These are phyloP conservation scores for Ceratina japonica DNA, from an alignment of 1,140 invertebrate species.

Conservation along the genomic window DNA sequence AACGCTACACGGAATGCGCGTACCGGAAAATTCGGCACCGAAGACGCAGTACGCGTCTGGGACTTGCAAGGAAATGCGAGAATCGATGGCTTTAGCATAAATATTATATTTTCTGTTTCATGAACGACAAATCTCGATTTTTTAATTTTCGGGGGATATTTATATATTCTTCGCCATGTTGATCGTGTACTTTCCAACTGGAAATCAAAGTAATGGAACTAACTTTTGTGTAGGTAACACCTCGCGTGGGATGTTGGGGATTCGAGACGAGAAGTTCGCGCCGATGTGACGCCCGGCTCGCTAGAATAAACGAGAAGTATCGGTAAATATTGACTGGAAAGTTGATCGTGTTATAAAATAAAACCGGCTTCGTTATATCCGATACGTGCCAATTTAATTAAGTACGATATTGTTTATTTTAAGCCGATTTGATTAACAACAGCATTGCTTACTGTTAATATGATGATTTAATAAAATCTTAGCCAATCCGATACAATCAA, in stretches of 20 bases:
- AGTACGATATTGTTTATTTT: no score
- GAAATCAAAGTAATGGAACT: not conserved
- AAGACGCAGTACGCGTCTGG: not conserved
- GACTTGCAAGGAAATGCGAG: no score
- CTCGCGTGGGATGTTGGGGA: not conserved
- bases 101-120: no score
- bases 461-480: not conserved
- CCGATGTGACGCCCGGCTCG: no score
- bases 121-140: no score
- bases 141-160: no score
- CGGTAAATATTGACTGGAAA: not conserved
- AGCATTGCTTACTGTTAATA: not conserved
- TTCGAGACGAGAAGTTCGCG: not conserved
- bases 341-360: not conserved
- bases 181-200: not conserved
- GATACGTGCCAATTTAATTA: no score
- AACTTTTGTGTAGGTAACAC: not conserved
- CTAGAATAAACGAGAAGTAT: not conserved
- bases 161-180: not conserved
- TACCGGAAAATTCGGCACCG: not conserved
- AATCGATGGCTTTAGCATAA: no score
- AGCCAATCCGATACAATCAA: not conserved
- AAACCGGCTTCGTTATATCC: not conserved
- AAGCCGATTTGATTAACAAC: not conserved
- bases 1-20: slow-evolving; percentile 18